These are phyloP conservation scores for Monodelphis domestica DNA, from an alignment of 2,797 vertebrate species.

Conservation along the genomic window DNA sequence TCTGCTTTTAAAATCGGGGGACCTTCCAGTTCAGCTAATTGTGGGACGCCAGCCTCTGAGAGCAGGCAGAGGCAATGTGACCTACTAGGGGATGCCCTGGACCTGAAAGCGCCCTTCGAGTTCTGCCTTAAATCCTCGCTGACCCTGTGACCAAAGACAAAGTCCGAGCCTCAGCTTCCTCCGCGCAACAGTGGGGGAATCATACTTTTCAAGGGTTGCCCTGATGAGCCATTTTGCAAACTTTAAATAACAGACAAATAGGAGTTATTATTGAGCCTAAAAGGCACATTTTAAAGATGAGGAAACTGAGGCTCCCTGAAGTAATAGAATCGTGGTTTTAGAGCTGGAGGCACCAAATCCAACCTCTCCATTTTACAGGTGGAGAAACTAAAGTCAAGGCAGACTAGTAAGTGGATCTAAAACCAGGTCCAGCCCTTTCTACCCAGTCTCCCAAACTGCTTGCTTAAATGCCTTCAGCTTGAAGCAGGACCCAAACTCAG, in stretches of 20 bases:
- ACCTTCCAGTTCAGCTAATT: neutral
- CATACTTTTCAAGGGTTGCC: neutral
- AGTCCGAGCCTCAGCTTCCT: neutral
- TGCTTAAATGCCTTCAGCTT: neutral
- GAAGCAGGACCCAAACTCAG: neutral
- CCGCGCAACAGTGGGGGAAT: neutral
- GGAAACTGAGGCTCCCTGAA: neutral
- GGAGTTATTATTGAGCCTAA: neutral
- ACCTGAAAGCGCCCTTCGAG: neutral
- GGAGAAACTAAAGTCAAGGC: neutral
- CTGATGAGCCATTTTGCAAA: neutral
- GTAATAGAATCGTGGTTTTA: neutral
- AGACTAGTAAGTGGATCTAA: neutral
- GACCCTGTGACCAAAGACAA: neutral
- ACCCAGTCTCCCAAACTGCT: neutral
- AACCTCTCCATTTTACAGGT: neutral
- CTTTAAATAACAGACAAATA: neutral
- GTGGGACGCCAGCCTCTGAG: neutral
- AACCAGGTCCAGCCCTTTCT: neutral
- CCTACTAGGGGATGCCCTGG: neutral
- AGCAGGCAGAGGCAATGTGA: neutral
- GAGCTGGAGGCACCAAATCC: neutral
- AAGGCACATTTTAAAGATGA: neutral
- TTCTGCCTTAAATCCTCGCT: neutral
- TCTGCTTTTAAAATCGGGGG: neutral